phyloP scores from a whole-genome alignment of 2,113 vertebrate genomes.

The Chaetorhynchus papuensis region DNA sequence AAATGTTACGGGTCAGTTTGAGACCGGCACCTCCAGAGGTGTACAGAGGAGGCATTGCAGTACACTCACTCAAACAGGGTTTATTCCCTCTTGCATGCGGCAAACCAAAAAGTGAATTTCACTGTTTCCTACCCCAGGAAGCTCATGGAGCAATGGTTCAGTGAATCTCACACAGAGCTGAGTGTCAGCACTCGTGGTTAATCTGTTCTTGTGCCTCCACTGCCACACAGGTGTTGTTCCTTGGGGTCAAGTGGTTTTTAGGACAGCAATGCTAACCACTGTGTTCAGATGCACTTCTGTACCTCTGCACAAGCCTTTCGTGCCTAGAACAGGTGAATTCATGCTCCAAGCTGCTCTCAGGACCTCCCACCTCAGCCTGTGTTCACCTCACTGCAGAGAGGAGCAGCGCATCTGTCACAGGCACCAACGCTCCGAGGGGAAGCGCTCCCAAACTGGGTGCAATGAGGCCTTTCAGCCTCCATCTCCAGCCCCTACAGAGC shows the following conservation, averaged over 20 bases:
- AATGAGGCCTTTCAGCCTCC: not conserved
- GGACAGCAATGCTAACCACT: not conserved
- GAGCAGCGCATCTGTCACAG: not conserved
- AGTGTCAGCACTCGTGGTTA: accelerated
- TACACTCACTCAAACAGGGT: not conserved
- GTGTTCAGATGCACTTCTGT: not conserved
- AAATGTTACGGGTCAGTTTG: not conserved
- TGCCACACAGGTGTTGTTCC: not conserved
- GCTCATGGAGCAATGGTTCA: not conserved
- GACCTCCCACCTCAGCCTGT: not conserved
- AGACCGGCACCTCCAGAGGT: not conserved
- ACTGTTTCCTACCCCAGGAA: not conserved
- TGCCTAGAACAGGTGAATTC: not conserved
- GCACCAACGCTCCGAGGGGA: not conserved
- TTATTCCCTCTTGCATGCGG: not conserved
- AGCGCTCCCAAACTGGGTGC: not conserved
- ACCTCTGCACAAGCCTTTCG: not conserved
- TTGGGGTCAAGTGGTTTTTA: not conserved
- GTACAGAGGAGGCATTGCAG: not conserved
- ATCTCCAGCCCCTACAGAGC: not conserved
- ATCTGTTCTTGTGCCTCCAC: not conserved
- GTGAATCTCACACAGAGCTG: not conserved
- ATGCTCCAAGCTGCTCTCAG: not conserved
- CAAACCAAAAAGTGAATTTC: not conserved
- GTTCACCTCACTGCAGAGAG: not conserved